A percentile compares a stretch with the other conserved stretches of the same genome.
Evolutionary conservation across 2,888 invertebrate species (phyloP).

Genomic region (Eumacrocentrus americanus): DNA sequence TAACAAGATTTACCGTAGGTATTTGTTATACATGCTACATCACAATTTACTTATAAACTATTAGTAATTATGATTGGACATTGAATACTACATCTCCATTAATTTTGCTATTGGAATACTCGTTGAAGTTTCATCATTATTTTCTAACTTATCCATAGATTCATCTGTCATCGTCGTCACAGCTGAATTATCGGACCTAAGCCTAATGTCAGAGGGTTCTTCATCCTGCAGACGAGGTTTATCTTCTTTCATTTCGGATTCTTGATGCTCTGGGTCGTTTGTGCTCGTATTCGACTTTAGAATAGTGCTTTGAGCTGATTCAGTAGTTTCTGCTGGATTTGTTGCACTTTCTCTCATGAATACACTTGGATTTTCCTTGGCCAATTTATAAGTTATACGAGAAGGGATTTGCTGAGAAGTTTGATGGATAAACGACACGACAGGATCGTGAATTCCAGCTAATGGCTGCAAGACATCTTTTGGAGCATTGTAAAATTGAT

Average conservation of each 20-base stretch:
- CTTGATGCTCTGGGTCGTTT: background rate
- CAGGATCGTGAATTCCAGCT: slow-evolving; percentile 6
- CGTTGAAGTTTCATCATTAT: background rate
- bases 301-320: background rate
- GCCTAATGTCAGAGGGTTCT: background rate
- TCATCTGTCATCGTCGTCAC: background rate
- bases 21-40: too few relatives aligned
- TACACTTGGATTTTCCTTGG: background rate
- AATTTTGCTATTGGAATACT: too few relatives aligned
- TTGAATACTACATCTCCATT: too few relatives aligned
- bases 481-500: background rate
- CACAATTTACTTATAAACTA: too few relatives aligned
- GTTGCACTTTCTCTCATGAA: background rate
- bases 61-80: too few relatives aligned
- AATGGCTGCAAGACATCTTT: slow-evolving; percentile 9
- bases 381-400: background rate
- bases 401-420: background rate
- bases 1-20: too few relatives aligned
- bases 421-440: slow-evolving; percentile 23
- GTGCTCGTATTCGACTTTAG: background rate
- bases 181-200: background rate
- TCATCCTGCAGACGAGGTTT: background rate
- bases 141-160: background rate
- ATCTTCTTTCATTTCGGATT: background rate
- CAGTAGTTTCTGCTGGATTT: background rate